These are phyloP conservation scores for Chaenocephalus aceratus DNA, from an alignment of 2,113 vertebrate genomes.

Conservation along the genomic window DNA sequence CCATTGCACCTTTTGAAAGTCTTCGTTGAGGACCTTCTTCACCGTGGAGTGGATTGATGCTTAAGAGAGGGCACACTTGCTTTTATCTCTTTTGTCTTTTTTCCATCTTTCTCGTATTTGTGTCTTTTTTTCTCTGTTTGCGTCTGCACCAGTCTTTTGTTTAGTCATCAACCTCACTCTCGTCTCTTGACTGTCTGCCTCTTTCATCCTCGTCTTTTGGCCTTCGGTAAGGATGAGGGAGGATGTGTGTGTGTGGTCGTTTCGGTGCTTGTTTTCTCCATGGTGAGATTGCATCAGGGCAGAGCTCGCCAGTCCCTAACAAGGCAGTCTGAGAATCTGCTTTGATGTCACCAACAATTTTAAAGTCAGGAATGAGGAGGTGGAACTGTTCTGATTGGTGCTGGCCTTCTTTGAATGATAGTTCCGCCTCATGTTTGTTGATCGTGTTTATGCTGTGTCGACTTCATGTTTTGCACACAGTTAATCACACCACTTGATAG, in stretches of 20 bases:
- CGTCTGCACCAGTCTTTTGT: constrained; percentile 7
- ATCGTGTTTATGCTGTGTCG: constrained; percentile 13
- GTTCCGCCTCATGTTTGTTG: constrained; percentile 35
- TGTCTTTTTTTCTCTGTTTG: constrained; percentile 17
- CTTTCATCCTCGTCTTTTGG: constrained; percentile 40
- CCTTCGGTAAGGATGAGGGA: constrained; percentile 26
- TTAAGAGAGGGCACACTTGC: constrained; percentile 39
- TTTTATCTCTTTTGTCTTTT: constrained; percentile 69
- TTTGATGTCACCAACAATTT: constrained; percentile 65
- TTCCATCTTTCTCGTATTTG: constrained; percentile 19
- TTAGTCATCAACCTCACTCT: not conserved
- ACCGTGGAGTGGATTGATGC: constrained; percentile 55
- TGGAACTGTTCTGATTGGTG: constrained; percentile 43
- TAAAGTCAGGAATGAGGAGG: constrained; percentile 46
- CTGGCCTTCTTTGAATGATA: constrained; percentile 21
- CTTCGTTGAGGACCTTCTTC: constrained; percentile 45
- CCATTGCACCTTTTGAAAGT: constrained; percentile 54
- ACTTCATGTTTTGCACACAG: constrained; percentile 4
- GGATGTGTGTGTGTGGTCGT: not conserved
- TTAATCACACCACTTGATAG: constrained; percentile 21
- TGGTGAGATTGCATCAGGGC: constrained; percentile 26
- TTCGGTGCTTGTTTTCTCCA: constrained; percentile 10
- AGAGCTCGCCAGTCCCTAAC: constrained; percentile 25
- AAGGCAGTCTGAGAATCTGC: constrained; percentile 32
- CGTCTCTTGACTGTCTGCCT: constrained; percentile 20